phyloP scores from a whole-genome alignment of 53 echinoderm and acorn worm species.

The Zoroaster sp. region DNA sequence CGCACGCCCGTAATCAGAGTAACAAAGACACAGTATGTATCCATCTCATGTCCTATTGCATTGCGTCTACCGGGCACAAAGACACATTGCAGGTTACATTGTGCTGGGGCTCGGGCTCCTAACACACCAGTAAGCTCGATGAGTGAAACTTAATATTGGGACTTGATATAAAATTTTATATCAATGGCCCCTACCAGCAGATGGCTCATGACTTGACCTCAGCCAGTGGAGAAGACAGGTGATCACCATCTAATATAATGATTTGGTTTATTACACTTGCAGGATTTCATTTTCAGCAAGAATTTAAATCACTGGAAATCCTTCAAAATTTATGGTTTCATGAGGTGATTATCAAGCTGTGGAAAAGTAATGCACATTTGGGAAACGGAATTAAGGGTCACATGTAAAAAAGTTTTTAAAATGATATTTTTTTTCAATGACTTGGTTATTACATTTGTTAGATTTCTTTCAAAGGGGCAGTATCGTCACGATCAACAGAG shows the following conservation, averaged over 20 bases:
- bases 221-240: background rate
- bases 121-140: background rate
- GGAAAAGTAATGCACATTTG: too few relatives aligned
- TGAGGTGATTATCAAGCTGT: too few relatives aligned
- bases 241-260: background rate
- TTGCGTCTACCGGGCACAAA: background rate
- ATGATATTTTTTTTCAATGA: too few relatives aligned
- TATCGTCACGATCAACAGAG: too few relatives aligned
- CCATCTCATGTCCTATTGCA: background rate
- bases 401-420: too few relatives aligned
- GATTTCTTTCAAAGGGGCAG: too few relatives aligned
- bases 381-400: too few relatives aligned
- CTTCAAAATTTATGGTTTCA: background rate
- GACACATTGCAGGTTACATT: constrained; percentile 28
- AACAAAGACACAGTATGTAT: constrained; percentile 7
- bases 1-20: background rate
- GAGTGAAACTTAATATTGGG: constrained; percentile 29
- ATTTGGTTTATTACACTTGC: background rate
- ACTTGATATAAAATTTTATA: constrained; percentile 56
- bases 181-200: constrained; percentile 29
- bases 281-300: background rate
- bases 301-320: background rate
- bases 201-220: constrained; percentile 13
- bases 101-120: background rate
- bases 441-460: too few relatives aligned